Percentiles rank a stretch among this genome's conserved stretches.
These are phyloP conservation scores for Agriopis marginaria DNA, from an alignment of 2,888 invertebrate genomes.

Conservation along the genomic window DNA sequence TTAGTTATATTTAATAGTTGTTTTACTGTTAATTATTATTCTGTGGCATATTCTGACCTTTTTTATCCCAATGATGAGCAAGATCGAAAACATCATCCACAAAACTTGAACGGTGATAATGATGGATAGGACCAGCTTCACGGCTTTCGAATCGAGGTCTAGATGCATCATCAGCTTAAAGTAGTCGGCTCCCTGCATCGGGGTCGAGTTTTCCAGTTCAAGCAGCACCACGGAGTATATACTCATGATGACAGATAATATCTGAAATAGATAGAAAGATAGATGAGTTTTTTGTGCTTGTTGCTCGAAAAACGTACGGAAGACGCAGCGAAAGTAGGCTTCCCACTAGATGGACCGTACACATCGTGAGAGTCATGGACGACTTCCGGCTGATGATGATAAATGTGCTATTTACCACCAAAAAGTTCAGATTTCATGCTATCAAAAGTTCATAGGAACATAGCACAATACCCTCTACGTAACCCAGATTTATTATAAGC, in stretches of 20 bases:
- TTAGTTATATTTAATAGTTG: too few relatives aligned
- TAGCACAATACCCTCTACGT: too few relatives aligned
- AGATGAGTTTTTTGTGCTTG: neutral
- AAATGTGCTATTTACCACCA: too few relatives aligned
- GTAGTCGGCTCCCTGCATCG: neutral
- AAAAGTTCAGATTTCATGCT: too few relatives aligned
- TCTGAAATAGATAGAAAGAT: conserved; percentile 15
- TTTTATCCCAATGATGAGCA: conserved; percentile 48
- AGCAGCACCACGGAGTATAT: conserved; percentile 18
- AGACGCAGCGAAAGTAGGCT: too few relatives aligned
- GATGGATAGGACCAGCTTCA: conserved; percentile 35
- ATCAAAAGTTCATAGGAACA: too few relatives aligned
- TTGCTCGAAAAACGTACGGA: too few relatives aligned
- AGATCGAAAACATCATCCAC: conserved; percentile 48
- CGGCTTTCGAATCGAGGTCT: conserved; percentile 36
- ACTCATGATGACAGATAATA: conserved; percentile 8
- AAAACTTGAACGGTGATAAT: conserved; percentile 34
- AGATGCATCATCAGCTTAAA: conserved; percentile 34
- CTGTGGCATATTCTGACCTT: conserved; percentile 41
- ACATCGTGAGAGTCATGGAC: too few relatives aligned
- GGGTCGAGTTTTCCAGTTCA: conserved; percentile 5
- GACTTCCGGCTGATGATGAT: too few relatives aligned
- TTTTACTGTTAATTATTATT: too few relatives aligned
- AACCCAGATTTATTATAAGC: neutral
- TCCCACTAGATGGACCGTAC: too few relatives aligned